phyloP scores from a whole-genome alignment of 1,140 invertebrate genomes.

The Bactericera cockerelli region DNA sequence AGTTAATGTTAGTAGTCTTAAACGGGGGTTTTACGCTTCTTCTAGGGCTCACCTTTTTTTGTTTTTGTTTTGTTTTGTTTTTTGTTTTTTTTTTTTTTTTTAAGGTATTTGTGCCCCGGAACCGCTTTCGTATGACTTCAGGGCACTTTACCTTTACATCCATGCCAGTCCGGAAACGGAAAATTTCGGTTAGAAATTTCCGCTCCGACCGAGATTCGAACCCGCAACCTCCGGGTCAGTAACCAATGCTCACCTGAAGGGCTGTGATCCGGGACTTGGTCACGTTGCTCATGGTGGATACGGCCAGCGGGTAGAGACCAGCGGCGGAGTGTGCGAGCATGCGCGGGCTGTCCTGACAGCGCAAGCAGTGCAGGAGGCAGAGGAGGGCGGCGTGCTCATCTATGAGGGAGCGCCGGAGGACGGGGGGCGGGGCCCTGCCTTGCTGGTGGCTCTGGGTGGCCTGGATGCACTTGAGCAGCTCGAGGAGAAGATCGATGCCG shows the following conservation, averaged over 20 bases:
- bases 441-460: constrained; percentile 41
- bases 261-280: constrained; percentile 65
- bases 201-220: no score
- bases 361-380: constrained; percentile 58
- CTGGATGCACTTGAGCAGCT: constrained; percentile 69
- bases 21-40: no score
- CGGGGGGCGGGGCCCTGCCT: constrained; percentile 26
- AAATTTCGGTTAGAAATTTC: no score
- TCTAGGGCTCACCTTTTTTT: no score
- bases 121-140: no score
- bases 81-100: no score
- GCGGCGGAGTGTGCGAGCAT: constrained; percentile 57
- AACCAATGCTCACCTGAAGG: constrained; percentile 68
- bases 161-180: no score
- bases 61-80: no score
- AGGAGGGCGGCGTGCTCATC: constrained; percentile 81
- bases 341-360: constrained; percentile 55
- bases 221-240: no score
- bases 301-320: constrained; percentile 69
- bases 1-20: no score
- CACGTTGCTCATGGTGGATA: constrained; percentile 71
- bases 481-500: constrained; percentile 61
- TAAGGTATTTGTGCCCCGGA: no score
- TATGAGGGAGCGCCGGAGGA: constrained; percentile 38
- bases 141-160: no score